Conservation (phyloP, 2,888 invertebrate genomes). For the Nemapogon koenigi region DNA sequence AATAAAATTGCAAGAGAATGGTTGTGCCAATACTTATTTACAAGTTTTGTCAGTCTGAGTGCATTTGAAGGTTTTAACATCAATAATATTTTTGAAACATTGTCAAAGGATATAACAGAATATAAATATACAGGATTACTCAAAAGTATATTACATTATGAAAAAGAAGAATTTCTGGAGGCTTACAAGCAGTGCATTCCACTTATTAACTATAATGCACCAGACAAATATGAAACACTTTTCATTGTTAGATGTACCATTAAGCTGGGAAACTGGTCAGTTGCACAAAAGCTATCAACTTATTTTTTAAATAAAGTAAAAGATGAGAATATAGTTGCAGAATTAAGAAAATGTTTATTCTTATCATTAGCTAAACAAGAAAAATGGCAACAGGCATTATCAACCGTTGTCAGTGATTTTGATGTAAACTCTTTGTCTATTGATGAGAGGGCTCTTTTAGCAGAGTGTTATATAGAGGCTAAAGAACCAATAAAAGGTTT, state of each 20-base stretch:
- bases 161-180: conserved; percentile 57
- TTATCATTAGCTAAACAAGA: conserved; percentile 40
- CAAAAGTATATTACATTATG: conserved; percentile 62
- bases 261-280: conserved; percentile 45
- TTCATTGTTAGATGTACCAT: conserved; percentile 46
- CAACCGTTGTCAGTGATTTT: conserved; percentile 30
- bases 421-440: not conserved
- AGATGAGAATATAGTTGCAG: conserved; percentile 26
- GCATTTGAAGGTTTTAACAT: conserved; percentile 42
- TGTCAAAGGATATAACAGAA: conserved; percentile 62
- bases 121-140: conserved; percentile 69
- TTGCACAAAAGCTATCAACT: conserved; percentile 41
- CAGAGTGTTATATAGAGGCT: conserved; percentile 42
- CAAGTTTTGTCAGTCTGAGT: conserved; percentile 31
- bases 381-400: conserved; percentile 59
- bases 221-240: conserved; percentile 37
- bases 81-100: conserved; percentile 49
- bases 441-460: conserved; percentile 33
- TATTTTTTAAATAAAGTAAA: conserved; percentile 45
- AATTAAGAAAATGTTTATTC: conserved; percentile 36
- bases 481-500: conserved; percentile 30
- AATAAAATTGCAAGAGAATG: conserved; percentile 39
- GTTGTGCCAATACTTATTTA: conserved; percentile 40
- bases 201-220: conserved; percentile 41
- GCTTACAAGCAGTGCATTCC: conserved; percentile 59